Evolutionary conservation across 1,140 invertebrate species (phyloP).

Genomic region (Lysiphlebus fabarum): DNA sequence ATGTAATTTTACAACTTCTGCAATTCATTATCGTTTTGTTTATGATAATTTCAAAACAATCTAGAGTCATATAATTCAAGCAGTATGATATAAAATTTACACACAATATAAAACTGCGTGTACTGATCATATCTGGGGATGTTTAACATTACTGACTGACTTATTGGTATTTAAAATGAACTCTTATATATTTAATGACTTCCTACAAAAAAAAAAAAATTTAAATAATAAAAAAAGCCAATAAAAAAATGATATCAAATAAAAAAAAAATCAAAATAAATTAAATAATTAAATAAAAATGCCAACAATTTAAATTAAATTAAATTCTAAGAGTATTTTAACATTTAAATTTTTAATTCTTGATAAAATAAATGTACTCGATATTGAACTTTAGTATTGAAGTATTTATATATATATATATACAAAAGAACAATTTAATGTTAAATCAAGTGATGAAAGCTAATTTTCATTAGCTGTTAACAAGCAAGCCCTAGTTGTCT

Average conservation of each 20-base stretch:
- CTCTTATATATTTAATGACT: background rate
- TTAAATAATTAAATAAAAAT: no score
- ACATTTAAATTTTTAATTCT: no score
- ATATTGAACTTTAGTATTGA: no score
- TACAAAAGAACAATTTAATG: slow-evolving; percentile 56
- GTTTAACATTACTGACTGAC: slow-evolving; percentile 37
- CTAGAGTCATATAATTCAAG: slow-evolving; percentile 40
- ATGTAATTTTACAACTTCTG: slow-evolving; percentile 38
- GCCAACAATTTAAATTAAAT: no score
- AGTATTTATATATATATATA: no score
- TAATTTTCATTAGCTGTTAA: slow-evolving; percentile 58
- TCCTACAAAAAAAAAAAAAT: background rate
- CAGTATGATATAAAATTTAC: slow-evolving; percentile 17
- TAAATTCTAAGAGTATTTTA: no score
- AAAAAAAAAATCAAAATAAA: no score
- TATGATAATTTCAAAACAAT: slow-evolving; percentile 53
- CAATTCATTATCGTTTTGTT: slow-evolving; percentile 55
- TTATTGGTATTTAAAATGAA: slow-evolving; percentile 36
- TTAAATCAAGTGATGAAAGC: slow-evolving; percentile 55
- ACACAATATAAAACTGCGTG: no score
- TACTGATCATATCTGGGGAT: slow-evolving; percentile 20
- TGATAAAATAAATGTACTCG: no score
- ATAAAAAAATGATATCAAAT: no score
- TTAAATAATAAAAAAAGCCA: no score
- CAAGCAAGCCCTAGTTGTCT: slow-evolving; percentile 30